phyloP scores from a whole-genome alignment of 2,113 vertebrate genomes.

The Hydrochoerus hydrochaeris region DNA sequence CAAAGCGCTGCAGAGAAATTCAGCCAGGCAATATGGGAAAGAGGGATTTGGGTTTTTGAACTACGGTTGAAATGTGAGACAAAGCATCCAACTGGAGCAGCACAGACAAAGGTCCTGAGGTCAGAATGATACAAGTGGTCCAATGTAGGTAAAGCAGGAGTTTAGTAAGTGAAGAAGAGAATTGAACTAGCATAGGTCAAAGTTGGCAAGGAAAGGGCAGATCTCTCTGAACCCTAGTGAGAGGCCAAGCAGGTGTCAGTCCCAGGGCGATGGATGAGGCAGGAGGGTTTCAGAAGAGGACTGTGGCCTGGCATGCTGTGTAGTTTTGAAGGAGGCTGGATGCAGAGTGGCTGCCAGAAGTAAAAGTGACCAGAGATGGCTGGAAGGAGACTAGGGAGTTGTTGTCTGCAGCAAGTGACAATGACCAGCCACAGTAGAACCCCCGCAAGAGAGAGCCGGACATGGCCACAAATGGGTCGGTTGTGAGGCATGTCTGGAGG shows the following conservation, averaged over 20 bases:
- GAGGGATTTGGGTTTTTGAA: not conserved
- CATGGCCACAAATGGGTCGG: not conserved
- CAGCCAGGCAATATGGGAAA: not conserved
- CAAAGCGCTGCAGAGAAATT: not conserved
- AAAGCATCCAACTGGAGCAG: not conserved
- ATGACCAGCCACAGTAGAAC: not conserved
- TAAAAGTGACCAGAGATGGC: not conserved
- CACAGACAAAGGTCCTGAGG: not conserved
- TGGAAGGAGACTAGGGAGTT: not conserved
- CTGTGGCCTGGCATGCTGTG: not conserved
- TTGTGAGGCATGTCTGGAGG: not conserved
- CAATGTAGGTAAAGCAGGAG: not conserved
- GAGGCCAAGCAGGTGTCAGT: not conserved
- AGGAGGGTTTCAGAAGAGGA: not conserved
- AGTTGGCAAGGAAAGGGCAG: not conserved
- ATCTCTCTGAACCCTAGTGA: not conserved
- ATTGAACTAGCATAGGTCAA: not conserved
- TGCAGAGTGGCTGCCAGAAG: not conserved
- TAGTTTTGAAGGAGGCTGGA: not conserved
- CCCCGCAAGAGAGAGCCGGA: not conserved
- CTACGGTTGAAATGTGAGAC: not conserved
- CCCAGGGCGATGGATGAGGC: not conserved
- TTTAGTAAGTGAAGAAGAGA: not conserved
- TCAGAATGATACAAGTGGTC: too few species aligned
- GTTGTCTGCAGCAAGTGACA: not conserved